These are phyloP conservation scores for Orgyia antiqua DNA, from an alignment of 2,888 invertebrate genomes.

Conservation along the genomic window DNA sequence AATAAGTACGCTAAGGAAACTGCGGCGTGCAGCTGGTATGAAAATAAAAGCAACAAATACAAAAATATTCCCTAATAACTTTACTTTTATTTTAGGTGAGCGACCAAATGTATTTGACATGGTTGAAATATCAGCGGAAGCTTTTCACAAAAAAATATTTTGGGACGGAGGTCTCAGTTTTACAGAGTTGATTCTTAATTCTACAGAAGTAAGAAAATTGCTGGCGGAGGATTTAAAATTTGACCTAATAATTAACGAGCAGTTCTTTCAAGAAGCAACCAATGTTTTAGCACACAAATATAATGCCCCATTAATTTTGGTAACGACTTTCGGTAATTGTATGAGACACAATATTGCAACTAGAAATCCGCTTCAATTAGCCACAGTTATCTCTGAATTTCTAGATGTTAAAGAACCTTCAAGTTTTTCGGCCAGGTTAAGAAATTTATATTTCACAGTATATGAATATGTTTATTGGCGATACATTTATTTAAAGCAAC, in stretches of 20 bases:
- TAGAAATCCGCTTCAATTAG: conserved; percentile 59
- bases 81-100: too few relatives aligned
- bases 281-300: conserved; percentile 65
- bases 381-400: conserved; percentile 56
- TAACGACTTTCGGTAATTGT: conserved; percentile 62
- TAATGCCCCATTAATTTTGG: conserved; percentile 52
- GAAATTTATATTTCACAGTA: conserved; percentile 62
- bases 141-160: conserved; percentile 50
- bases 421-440: conserved; percentile 68
- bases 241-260: conserved; percentile 68
- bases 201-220: conserved; percentile 44
- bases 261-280: conserved; percentile 67
- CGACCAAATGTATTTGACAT: conserved; percentile 63
- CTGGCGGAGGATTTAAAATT: conserved; percentile 49
- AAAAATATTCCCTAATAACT: too few relatives aligned
- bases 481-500: conserved; percentile 52
- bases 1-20: too few relatives aligned
- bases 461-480: conserved; percentile 64
- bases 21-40: too few relatives aligned
- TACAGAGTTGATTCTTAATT: conserved; percentile 53
- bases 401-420: conserved; percentile 61
- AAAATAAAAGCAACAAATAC: too few relatives aligned
- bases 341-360: conserved; percentile 57
- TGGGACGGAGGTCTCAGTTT: conserved; percentile 53
- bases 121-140: conserved; percentile 50